Base-by-base conservation (phyloP, 2,888 invertebrate species). In the Hyppa rectilinea region DNA sequence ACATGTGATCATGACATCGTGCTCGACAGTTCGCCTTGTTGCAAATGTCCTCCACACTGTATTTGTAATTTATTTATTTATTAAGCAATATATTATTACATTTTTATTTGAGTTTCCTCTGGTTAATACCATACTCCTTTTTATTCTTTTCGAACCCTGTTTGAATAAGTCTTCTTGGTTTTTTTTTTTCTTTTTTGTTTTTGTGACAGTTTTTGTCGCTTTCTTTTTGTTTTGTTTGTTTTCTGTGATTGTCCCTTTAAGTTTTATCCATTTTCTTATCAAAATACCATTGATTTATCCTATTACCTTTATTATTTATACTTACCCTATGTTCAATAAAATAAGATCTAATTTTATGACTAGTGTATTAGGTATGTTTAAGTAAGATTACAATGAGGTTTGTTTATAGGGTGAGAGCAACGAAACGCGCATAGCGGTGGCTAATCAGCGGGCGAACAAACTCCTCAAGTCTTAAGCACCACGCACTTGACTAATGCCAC, bases 371-470 rank as follows among this genome's bases (percentile, higher is more conserved):
- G 5, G n/a, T 17, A 29, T 23, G 23, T 62, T 31, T 45, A 49
- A 50, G 14, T 72, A 29, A 63, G 53, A 73, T 52, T 82, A 83
- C 61, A 81, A 69, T 71, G 40, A 56, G 56, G 10, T 70, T 74
- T 82, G 34, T 82, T 92, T 91, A 80, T 96, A 98, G 97, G 97
- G 97, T 89, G 97, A 97, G 91, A 98, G 98, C 91, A 98, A 98
- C 96, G 98, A 98, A 95, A 97, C 97, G 73, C 97, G 98, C 95
- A 98, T 99, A 96, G 97, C 97, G 88, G 98, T 98, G 91, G 99
- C 98, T 87, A 99, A 99, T 96, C 98, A 98, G 92, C 97, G 98
- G 88, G 98, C 99, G 91, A 97, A 97, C 96, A 98, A 98, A 92
- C 97, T 98, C 86, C 97, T 98, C 94, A 98, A 98, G 96, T 97